Percentiles rank a stretch among this genome's conserved stretches.
These are phyloP conservation scores for Glyphotaelius pellucidus DNA, from an alignment of 2,888 invertebrate genomes.

Conservation along the genomic window DNA sequence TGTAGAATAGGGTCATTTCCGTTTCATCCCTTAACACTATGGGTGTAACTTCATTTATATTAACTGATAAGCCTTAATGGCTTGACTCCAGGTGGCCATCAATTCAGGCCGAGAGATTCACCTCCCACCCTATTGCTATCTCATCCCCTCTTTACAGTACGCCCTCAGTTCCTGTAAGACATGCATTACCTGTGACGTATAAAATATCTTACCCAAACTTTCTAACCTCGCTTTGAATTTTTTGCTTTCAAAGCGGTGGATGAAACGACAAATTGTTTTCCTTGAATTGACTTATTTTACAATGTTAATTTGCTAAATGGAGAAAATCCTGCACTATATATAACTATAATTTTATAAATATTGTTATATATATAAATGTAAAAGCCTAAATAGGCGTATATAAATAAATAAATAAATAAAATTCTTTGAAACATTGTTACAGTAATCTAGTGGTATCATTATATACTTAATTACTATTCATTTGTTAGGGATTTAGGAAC, in stretches of 20 bases:
- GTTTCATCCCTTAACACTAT: slow-evolving; percentile 34
- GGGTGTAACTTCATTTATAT: slow-evolving; percentile 46
- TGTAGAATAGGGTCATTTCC: neutral
- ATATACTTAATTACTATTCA: too few relatives aligned
- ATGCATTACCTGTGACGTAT: neutral
- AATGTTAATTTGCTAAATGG: too few relatives aligned
- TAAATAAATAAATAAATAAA: too few relatives aligned
- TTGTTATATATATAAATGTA: too few relatives aligned
- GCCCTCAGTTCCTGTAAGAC: neutral
- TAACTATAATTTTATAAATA: too few relatives aligned
- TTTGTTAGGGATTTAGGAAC: too few relatives aligned
- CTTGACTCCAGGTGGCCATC: slow-evolving; percentile 56
- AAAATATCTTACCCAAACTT: neutral
- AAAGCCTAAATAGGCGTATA: too few relatives aligned
- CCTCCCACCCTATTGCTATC: neutral
- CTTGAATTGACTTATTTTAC: too few relatives aligned
- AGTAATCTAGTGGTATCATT: too few relatives aligned
- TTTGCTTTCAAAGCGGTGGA: neutral
- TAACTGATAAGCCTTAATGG: slow-evolving; percentile 56
- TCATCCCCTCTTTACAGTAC: neutral
- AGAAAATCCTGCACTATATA: too few relatives aligned
- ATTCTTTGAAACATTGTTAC: too few relatives aligned
- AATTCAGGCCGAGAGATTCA: slow-evolving; percentile 22
- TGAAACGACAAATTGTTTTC: neutral
- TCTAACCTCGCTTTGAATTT: neutral